Evolutionary conservation across 1,140 invertebrate species (phyloP).

Genomic region (Tetramorium parvispinum): DNA sequence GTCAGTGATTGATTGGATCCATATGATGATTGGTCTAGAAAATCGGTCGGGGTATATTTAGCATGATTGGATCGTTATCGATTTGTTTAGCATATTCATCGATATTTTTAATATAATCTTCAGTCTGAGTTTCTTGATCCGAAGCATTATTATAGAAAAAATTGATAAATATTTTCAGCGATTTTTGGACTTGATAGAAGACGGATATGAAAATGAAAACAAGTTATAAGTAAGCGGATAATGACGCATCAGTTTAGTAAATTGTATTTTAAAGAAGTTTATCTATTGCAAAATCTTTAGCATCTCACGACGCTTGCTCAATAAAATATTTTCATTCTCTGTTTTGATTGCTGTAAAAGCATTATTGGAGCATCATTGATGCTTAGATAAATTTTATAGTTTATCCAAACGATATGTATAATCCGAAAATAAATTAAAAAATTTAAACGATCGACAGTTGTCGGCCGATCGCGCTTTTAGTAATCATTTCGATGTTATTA

Average conservation of each 20-base stretch:
- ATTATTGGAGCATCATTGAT: too few species aligned
- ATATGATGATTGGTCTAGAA: not conserved
- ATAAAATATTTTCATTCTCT: too few species aligned
- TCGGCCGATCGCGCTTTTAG: not conserved
- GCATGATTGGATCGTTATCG: not conserved
- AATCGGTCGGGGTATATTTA: not conserved
- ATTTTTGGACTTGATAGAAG: not conserved
- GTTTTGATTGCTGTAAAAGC: too few species aligned
- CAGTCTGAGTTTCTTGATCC: not conserved
- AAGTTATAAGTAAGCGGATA: too few species aligned
- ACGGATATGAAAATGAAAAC: not conserved
- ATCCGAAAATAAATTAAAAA: not conserved
- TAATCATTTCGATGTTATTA: not conserved
- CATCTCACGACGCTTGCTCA: too few species aligned
- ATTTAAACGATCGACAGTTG: not conserved
- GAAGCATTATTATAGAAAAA: not conserved
- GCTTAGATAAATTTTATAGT: too few species aligned
- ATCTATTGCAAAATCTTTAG: too few species aligned
- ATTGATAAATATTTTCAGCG: not conserved
- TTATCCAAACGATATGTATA: too few species aligned
- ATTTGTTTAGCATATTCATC: not conserved
- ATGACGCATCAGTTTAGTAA: too few species aligned
- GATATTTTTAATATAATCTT: not conserved
- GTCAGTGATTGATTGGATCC: not conserved
- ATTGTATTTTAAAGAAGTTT: too few species aligned